A percentile compares a stretch with the other conserved stretches of the same genome.
Evolutionary conservation across 1,140 invertebrate genomes (phyloP).

Genomic region (Diabrotica undecimpunctata): DNA sequence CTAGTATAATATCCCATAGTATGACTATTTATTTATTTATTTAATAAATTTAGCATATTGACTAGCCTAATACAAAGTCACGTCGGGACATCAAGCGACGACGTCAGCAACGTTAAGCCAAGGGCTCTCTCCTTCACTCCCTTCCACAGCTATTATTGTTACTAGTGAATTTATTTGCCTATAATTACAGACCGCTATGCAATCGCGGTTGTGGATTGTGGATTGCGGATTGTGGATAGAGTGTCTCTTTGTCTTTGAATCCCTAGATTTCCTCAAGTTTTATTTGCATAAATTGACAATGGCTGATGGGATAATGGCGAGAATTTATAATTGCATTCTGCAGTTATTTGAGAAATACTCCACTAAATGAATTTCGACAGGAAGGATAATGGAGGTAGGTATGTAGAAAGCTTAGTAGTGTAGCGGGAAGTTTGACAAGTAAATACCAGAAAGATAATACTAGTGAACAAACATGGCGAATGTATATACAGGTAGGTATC

Average conservation of each 20-base stretch:
- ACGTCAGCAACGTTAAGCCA: background rate
- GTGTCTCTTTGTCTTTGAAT: background rate
- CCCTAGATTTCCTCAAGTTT: background rate
- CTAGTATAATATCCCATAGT: too few relatives aligned
- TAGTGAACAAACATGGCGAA: too few relatives aligned
- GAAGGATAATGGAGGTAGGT: too few relatives aligned
- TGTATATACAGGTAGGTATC: too few relatives aligned
- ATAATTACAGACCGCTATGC: constrained; percentile 2
- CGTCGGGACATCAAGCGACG: background rate
- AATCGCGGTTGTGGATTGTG: constrained; percentile 1
- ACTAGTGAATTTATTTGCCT: background rate
- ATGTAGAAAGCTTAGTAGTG: too few relatives aligned
- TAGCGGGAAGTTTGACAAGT: too few relatives aligned
- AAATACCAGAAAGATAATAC: too few relatives aligned
- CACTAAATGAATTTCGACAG: too few relatives aligned
- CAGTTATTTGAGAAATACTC: too few relatives aligned
- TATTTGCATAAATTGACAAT: background rate
- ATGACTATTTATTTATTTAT: too few relatives aligned
- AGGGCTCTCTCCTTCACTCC: background rate
- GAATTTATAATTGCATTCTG: too few relatives aligned
- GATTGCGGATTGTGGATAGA: background rate
- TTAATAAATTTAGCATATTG: background rate
- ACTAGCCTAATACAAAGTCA: background rate
- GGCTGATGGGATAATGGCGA: too few relatives aligned
- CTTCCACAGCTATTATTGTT: background rate